Evolutionary conservation across 2,888 invertebrate genomes (phyloP).

Genomic region (Drosophila picticornis): DNA sequence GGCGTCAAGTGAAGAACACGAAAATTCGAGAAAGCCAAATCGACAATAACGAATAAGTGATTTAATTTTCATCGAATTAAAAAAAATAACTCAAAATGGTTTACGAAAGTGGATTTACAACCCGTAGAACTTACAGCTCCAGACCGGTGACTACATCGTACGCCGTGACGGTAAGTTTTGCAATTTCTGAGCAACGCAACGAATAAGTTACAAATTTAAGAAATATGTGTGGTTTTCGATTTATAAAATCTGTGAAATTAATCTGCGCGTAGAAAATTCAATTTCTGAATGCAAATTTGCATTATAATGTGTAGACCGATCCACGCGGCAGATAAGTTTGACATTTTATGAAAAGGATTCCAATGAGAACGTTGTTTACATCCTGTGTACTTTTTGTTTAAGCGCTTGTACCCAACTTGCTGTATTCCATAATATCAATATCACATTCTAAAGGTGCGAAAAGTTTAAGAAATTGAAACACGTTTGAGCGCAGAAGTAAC

Average conservation of each 20-base stretch:
- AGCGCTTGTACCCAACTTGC: conserved; percentile 83
- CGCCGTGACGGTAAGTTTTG: conserved; percentile 91
- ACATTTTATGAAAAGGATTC: conserved; percentile 21
- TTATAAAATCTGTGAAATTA: conserved; percentile 62
- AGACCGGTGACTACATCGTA: conserved; percentile 90
- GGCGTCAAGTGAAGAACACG: conserved; percentile 84
- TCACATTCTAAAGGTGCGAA: conserved; percentile 44
- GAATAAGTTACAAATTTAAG: conserved; percentile 37
- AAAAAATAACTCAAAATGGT: conserved; percentile 89
- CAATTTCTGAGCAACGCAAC: conserved; percentile 8
- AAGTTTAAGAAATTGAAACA: conserved; percentile 84
- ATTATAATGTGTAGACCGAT: neutral
- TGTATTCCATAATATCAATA: conserved; percentile 61
- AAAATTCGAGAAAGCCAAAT: conserved; percentile 68
- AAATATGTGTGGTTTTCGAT: conserved; percentile 75
- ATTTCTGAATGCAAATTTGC: conserved; percentile 1
- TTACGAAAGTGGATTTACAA: conserved; percentile 96
- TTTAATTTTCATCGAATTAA: conserved; percentile 42
- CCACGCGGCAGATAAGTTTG: conserved; percentile 37
- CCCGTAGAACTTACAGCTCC: conserved; percentile 91
- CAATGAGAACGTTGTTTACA: conserved; percentile 7
- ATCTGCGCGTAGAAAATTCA: conserved; percentile 34
- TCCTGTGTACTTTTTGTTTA: conserved; percentile 42
- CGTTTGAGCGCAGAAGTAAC: conserved; percentile 82
- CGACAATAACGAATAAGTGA: conserved; percentile 65